Evolutionary conservation across 2,888 invertebrate species (phyloP).

Genomic region (Pyrocoelia pectoralis): DNA sequence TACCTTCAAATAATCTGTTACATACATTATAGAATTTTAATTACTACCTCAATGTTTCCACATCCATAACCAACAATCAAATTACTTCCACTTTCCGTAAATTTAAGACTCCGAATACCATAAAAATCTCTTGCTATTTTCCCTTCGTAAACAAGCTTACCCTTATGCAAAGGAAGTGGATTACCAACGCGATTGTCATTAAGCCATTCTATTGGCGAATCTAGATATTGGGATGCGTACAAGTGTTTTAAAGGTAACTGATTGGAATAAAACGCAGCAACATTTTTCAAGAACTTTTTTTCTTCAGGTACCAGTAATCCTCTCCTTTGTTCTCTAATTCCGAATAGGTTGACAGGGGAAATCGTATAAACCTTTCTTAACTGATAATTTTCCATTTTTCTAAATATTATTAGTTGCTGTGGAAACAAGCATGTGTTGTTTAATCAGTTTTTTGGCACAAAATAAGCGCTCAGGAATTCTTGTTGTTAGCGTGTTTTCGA

Average conservation of each 20-base stretch:
- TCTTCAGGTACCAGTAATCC: not conserved
- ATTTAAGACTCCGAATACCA: not conserved
- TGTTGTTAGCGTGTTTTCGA: slow-evolving; percentile 36
- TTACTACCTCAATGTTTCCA: slow-evolving; percentile 10
- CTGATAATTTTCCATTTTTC: not conserved
- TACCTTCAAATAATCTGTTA: slow-evolving; percentile 43
- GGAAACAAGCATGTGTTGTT: slow-evolving; percentile 36
- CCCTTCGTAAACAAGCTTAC: not conserved
- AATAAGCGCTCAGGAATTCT: slow-evolving; percentile 36
- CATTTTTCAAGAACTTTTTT: not conserved
- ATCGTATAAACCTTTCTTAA: not conserved
- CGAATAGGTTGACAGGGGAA: not conserved
- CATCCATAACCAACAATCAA: slow-evolving; percentile 7
- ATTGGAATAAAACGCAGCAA: not conserved
- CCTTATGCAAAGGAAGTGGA: not conserved
- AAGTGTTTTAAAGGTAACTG: not conserved
- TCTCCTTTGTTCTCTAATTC: not conserved
- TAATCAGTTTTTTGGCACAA: slow-evolving; percentile 27
- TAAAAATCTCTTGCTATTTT: not conserved
- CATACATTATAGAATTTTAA: not conserved
- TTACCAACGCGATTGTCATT: not conserved
- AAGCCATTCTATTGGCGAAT: not conserved
- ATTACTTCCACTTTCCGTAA: not conserved
- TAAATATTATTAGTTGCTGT: slow-evolving; percentile 26
- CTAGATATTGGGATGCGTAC: not conserved